phyloP scores from a whole-genome alignment of 2,113 vertebrate genomes.

The Phalacrocorax pelagicus region DNA sequence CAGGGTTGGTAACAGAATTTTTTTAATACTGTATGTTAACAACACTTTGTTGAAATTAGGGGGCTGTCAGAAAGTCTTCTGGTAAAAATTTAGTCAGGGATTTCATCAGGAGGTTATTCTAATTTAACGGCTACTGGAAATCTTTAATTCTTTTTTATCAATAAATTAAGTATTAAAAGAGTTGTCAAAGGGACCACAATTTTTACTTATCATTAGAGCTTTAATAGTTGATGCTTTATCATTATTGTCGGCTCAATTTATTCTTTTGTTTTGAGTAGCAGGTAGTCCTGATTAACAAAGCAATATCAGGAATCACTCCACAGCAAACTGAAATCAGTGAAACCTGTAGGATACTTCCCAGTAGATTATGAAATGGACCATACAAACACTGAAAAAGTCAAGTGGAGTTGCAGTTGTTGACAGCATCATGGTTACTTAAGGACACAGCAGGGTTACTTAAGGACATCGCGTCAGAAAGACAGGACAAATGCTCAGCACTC shows the following conservation, averaged over 20 bases:
- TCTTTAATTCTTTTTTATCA: background rate
- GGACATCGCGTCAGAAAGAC: background rate
- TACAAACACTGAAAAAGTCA: background rate
- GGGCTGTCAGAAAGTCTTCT: background rate
- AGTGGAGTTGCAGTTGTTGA: background rate
- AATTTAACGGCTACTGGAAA: conserved; percentile 12
- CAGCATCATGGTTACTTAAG: background rate
- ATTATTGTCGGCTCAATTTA: background rate
- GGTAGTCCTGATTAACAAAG: background rate
- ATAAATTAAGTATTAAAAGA: no score
- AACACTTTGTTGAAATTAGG: background rate
- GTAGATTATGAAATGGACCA: background rate
- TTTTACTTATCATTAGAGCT: background rate
- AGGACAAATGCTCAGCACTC: background rate
- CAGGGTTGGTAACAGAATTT: background rate
- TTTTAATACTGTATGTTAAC: conserved; percentile 16
- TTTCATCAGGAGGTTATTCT: background rate
- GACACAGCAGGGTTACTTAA: background rate
- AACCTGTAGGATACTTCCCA: background rate
- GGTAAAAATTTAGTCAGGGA: background rate
- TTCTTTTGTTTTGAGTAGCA: background rate
- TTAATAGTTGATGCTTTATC: background rate
- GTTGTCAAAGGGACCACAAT: background rate
- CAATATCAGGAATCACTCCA: background rate
- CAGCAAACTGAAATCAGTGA: background rate